phyloP scores from a whole-genome alignment of 2,797 vertebrate species.

The Acridotheres tristis region DNA sequence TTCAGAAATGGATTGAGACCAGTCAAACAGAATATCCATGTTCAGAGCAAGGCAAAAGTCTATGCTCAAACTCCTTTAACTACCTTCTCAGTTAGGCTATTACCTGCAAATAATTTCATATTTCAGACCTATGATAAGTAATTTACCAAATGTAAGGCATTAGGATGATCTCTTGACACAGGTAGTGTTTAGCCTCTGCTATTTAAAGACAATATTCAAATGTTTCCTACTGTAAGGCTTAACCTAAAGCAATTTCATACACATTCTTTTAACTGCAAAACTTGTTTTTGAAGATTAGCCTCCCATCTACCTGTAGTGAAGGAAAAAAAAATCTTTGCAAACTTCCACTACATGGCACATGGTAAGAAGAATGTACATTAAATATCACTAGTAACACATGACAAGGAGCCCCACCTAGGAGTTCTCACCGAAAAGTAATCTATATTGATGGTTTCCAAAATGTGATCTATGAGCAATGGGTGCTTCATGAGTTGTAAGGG shows the following conservation, averaged over 20 bases:
- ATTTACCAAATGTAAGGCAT: background rate
- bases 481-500: background rate
- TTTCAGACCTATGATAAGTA: background rate
- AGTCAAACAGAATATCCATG: background rate
- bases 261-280: background rate
- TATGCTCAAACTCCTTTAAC: background rate
- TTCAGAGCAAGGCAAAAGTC: background rate
- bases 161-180: background rate
- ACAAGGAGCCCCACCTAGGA: background rate
- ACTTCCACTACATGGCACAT: background rate
- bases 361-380: background rate
- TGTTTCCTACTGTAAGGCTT: background rate
- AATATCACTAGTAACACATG: background rate
- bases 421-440: background rate
- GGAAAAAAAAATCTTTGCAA: background rate
- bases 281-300: background rate
- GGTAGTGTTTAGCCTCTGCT: background rate
- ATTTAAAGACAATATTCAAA: background rate
- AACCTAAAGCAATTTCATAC: background rate
- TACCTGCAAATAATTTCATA: background rate
- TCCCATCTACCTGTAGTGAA: background rate
- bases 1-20: background rate
- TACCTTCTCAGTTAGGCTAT: background rate
- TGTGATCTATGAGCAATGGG: background rate
- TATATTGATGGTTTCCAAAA: background rate